Evolutionary conservation across 2,113 vertebrate species (phyloP), one percentile per base, ranked within the genome.

Genomic region (Solenodon paradoxus): DNA sequence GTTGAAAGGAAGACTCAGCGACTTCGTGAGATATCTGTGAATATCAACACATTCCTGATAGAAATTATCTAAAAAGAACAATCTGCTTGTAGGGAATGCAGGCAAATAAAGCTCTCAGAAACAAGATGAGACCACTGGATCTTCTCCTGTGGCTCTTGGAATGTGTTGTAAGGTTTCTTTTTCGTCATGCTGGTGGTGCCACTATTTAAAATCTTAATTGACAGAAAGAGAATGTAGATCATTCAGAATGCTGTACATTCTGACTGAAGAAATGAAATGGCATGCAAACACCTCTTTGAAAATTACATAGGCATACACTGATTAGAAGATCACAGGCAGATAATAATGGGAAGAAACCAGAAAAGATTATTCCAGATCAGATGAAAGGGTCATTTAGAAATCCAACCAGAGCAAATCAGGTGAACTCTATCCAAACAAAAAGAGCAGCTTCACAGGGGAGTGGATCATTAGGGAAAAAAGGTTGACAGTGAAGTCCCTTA

Each of bases 251-350:
- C n/a, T n/a, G n/a, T n/a, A n/a, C n/a, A n/a, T n/a, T 85, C 20
- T 72, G 75, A 95, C 47, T 0, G 0, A 93, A 68, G 75, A 77
- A 90, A 30, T 55, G 38, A 74, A 87, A 61, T 12, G 42, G 45
- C 98, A 98, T 98, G 98, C 98, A 96, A 16, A 53, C 77, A 80
- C 72, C 92, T 79, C 94, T 55, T 92, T 69, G 94, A 88, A 74
- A 75, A 88, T 72, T 26, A 94, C 63, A n/a, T 0, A 3, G 63
- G 84, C 45, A 45, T 26, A 40, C 83, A 90, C 49, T 85, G 78
- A 97, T 96, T 95, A 97, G 84, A 89, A 83, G 92, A 95, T 69
- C 83, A 90, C 91, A 94, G 88, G 94, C 88, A 97, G 84, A 93
- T 61, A 81, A 97, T 32, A 87, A 87, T 92, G 86, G 84, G 17